Evolutionary conservation across 2,113 vertebrate species (phyloP).

Genomic region (Pantherophis guttatus): DNA sequence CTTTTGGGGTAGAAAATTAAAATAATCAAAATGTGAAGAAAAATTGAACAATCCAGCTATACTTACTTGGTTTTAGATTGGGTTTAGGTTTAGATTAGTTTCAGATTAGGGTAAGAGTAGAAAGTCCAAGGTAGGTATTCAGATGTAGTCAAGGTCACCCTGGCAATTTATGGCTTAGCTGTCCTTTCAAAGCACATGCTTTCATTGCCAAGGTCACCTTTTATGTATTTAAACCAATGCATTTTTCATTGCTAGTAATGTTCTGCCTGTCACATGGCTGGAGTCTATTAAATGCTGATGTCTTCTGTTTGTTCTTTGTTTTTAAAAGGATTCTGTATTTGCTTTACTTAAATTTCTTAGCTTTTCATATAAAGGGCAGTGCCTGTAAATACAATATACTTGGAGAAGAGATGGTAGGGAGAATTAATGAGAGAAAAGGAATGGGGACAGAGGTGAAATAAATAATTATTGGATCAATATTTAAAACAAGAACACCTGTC

Average conservation of each 20-base stretch:
- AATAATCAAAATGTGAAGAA: not conserved
- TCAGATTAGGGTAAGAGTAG: not conserved
- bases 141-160: not conserved
- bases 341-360: not conserved
- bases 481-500: not conserved
- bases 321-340: slow-evolving; percentile 6
- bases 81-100: not conserved
- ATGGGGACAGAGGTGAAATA: not conserved
- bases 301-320: slow-evolving; percentile 3
- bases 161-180: not conserved
- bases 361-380: not conserved
- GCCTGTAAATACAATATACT: not conserved
- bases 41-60: not conserved
- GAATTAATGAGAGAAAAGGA: not conserved
- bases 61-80: not conserved
- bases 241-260: not conserved
- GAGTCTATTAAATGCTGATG: slow-evolving; percentile 7
- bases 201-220: slow-evolving; percentile 15
- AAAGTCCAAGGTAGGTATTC: not conserved
- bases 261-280: slow-evolving; percentile 15
- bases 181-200: not conserved
- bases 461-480: not conserved
- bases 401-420: not conserved
- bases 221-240: not conserved
- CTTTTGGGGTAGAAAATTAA: not conserved